A percentile compares a stretch with the other conserved stretches of the same genome.
Conservation (phyloP, 2,797 vertebrate genomes). For the Micrastur ruficollis region DNA sequence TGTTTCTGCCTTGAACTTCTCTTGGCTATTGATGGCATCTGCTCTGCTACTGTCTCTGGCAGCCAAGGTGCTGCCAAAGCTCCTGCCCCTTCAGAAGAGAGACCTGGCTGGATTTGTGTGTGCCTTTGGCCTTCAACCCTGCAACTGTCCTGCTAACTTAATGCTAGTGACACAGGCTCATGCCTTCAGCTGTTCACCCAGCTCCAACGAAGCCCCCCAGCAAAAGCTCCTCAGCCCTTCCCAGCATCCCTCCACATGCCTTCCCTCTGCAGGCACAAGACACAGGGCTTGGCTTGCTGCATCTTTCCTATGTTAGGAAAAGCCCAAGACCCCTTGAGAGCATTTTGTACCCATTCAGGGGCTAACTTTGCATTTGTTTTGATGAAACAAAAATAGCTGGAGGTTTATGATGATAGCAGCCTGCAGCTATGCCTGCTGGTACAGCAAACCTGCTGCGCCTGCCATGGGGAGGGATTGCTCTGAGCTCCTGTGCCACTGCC, state of each 20-base stretch:
- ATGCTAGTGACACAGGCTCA: background rate
- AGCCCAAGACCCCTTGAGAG: background rate
- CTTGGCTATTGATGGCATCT: background rate
- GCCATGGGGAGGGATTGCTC: background rate
- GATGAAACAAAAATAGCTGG: background rate
- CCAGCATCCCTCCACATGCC: accelerated
- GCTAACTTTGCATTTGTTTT: background rate
- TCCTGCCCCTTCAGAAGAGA: background rate
- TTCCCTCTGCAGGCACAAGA: accelerated
- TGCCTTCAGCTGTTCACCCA: background rate
- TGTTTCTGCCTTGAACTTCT: background rate
- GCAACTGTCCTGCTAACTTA: background rate
- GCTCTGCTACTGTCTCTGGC: too few species aligned
- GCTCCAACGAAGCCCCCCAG: background rate
- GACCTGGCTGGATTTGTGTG: background rate
- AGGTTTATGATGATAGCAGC: background rate
- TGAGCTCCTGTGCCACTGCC: background rate
- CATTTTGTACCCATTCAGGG: background rate
- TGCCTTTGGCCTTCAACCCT: background rate
- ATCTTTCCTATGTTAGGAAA: background rate
- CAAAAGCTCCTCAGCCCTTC: background rate
- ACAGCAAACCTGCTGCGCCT: background rate
- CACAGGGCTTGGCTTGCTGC: accelerated
- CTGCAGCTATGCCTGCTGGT: background rate
- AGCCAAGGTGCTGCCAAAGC: background rate